These are phyloP conservation scores for Aptenodytes patagonicus DNA, from an alignment of 2,113 vertebrate species.

Conservation along the genomic window DNA sequence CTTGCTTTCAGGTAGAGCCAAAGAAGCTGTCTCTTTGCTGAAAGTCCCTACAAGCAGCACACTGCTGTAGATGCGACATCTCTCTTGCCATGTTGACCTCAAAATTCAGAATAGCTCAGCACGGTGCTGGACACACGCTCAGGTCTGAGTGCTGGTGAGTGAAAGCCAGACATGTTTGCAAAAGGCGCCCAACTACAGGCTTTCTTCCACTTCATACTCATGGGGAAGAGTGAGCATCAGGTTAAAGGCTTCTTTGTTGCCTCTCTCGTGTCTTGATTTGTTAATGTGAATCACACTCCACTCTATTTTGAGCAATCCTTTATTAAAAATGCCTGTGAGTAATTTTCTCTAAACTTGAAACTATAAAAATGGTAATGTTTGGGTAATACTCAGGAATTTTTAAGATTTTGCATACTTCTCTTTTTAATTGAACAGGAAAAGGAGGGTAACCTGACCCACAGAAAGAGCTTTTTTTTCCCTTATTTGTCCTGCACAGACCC, in stretches of 20 bases:
- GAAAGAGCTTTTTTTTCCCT: not conserved
- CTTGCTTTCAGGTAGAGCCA: not conserved
- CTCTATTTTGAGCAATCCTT: constrained; percentile 18
- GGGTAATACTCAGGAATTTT: constrained; percentile 19
- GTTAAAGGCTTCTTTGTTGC: not conserved
- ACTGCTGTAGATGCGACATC: not conserved
- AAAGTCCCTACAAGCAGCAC: not conserved
- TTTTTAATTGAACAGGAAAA: constrained; percentile 6
- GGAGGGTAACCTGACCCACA: not conserved
- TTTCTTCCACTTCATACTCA: not conserved
- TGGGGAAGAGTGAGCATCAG: not conserved
- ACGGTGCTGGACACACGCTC: rapidly evolving
- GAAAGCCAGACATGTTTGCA: not conserved
- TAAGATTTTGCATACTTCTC: not conserved
- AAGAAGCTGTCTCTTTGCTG: not conserved
- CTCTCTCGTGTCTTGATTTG: not conserved
- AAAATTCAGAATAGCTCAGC: not conserved
- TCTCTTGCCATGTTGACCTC: not conserved
- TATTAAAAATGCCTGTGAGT: constrained; percentile 43
- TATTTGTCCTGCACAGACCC: not conserved
- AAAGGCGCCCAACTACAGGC: not conserved
- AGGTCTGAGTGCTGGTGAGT: rapidly evolving
- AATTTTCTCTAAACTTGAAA: constrained; percentile 38
- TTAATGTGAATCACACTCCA: constrained; percentile 8
- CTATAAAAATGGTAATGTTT: constrained; percentile 30